Evolutionary conservation across 2,888 invertebrate genomes (phyloP), one percentile per base, ranked within the genome.

Genomic region (Galerucella pusilla): DNA sequence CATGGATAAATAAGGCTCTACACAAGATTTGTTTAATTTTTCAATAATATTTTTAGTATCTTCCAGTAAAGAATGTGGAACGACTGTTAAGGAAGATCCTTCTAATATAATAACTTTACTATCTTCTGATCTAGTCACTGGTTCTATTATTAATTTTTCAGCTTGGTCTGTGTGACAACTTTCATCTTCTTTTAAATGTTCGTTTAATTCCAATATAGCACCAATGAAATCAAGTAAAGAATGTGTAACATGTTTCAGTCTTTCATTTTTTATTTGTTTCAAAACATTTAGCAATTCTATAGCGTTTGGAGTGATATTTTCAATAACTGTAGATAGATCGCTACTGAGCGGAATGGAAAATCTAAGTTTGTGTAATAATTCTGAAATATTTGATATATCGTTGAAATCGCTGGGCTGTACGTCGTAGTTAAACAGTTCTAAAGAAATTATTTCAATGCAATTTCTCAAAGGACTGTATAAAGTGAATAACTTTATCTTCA

Each of bases 401-500:
- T 77, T 77, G 9, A 83, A 75, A 66, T 82, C 81, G 11, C 77
- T 75, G 11, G 67, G 45, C 71, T 77, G 81, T 59, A 86, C 85
- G 74, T 86, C 85, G 57, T 81, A 79, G 75, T 85, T 86, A 66
- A 78, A 81, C 71, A 83, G 82, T 78, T 87, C 87, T 45, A 87
- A 80, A 11, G 81, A 81, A 46, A 85, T 78, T 16, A 87, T 85
- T 79, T 87, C 87, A 25, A 86, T 81, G 11, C 85, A 83, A 73
- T 85, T 85, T 45, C 82, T 80, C 16, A 87, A 64, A 2, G 86
- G 81, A 68, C 83, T 83, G 57, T 84, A 80, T 49, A 85, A 70
- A 28, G 80, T 75, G 6, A 80, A 78, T 2, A 85, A 68, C 70
- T 77, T 78, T 5, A 80, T 80, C 75, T 81, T 82, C 64, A 85